Evolutionary conservation across 2,797 vertebrate species (phyloP).

Genomic region (Acrossocheilus wenchowensis): DNA sequence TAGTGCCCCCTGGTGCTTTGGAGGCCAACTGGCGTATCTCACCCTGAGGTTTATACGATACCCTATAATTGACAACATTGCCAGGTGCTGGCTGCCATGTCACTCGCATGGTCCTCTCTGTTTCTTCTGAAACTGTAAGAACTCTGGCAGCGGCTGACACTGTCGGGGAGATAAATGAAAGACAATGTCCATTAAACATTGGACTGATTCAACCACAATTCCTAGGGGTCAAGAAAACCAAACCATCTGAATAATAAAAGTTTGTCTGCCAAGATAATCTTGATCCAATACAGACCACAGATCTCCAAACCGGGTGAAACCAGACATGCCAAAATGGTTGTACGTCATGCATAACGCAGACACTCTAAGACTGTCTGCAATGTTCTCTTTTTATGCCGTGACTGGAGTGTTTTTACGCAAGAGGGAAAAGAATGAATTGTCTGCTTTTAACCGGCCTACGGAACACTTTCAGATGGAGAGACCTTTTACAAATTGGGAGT

Average conservation of each 20-base stretch:
- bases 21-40: conserved; percentile 88
- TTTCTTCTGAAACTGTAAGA: conserved; percentile 90
- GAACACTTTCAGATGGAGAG: conserved; percentile 68
- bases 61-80: conserved; percentile 90
- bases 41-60: conserved; percentile 86
- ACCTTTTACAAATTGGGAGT: conserved; percentile 54
- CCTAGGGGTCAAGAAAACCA: conserved; percentile 32
- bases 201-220: conserved; percentile 1
- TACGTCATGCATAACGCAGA: conserved; percentile 53
- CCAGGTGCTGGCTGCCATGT: conserved; percentile 92
- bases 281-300: conserved; percentile 24
- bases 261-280: conserved; percentile 40
- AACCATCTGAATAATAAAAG: conserved; percentile 34
- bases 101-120: conserved; percentile 91
- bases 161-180: conserved; percentile 63
- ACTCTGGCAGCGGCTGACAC: conserved; percentile 85
- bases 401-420: conserved; percentile 62
- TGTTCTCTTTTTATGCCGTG: conserved; percentile 65
- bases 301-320: conserved; percentile 64
- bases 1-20: conserved; percentile 84
- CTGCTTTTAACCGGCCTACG: conserved; percentile 61
- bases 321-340: conserved; percentile 63
- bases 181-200: background rate
- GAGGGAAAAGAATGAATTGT: conserved; percentile 70
- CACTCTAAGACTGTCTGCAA: conserved; percentile 55